Conservation (phyloP, 2,797 vertebrate species). For the Enteromius treurensis region DNA sequence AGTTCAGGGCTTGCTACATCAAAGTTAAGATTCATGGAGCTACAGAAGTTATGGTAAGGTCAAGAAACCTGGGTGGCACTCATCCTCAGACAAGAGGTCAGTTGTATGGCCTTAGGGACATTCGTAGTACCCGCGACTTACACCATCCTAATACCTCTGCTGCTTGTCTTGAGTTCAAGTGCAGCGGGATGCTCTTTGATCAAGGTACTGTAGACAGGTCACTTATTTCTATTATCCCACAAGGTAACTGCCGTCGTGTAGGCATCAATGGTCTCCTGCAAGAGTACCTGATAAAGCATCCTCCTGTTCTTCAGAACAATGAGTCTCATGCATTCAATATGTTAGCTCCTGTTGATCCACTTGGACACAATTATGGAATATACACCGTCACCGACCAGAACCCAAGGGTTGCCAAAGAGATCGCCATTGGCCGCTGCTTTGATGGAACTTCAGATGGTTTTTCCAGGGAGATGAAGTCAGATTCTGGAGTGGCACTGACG, state of each 20-base stretch:
- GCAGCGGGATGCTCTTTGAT: slow-evolving; percentile 96
- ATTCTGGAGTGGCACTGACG: slow-evolving; percentile 85
- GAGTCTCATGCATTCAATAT: slow-evolving; percentile 86
- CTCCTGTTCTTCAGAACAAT: slow-evolving; percentile 79
- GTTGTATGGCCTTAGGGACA: slow-evolving; percentile 93
- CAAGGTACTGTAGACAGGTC: slow-evolving; percentile 87
- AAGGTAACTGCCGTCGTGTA: slow-evolving; percentile 87
- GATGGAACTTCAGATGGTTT: slow-evolving; percentile 96
- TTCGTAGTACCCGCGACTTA: slow-evolving; percentile 88
- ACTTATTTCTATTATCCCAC: slow-evolving; percentile 86
- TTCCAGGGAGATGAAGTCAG: slow-evolving; percentile 92
- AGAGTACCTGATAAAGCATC: slow-evolving; percentile 91
- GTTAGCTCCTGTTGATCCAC: slow-evolving; percentile 91
- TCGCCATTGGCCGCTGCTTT: slow-evolving; percentile 96
- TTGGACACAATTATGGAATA: slow-evolving; percentile 98
- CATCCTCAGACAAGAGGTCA: slow-evolving; percentile 84
- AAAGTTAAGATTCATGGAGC: slow-evolving; percentile 91
- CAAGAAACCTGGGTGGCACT: slow-evolving; percentile 86
- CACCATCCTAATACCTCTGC: slow-evolving; percentile 78
- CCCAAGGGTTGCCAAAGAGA: slow-evolving; percentile 93
- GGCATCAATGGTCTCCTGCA: slow-evolving; percentile 84
- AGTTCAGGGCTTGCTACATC: slow-evolving; percentile 95
- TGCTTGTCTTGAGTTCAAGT: slow-evolving; percentile 96
- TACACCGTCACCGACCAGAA: slow-evolving; percentile 98
- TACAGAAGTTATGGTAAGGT: slow-evolving; percentile 91